Percentiles rank a stretch among this genome's conserved stretches.
Evolutionary conservation across 1,140 invertebrate species (phyloP).

Genomic region (Agrypnia vestita): DNA sequence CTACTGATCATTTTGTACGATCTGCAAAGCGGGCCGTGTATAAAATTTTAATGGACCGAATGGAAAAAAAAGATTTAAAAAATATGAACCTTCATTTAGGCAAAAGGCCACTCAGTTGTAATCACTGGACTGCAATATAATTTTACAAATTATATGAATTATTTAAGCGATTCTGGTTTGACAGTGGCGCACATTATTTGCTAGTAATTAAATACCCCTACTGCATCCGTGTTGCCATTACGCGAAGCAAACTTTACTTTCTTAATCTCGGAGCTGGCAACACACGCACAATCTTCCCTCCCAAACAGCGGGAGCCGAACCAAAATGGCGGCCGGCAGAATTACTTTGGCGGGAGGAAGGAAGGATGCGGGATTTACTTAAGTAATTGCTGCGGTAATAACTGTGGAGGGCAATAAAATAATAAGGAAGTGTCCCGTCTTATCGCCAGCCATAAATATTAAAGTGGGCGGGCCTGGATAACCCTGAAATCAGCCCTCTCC

Average conservation of each 20-base stretch:
- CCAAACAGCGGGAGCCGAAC: constrained; percentile 47
- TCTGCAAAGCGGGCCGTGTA: too few relatives aligned
- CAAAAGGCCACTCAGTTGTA: too few relatives aligned
- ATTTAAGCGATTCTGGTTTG: too few relatives aligned
- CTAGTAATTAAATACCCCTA: background rate
- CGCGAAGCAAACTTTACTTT: constrained; percentile 13
- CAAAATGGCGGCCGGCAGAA: constrained; percentile 56
- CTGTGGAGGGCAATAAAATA: constrained; percentile 65
- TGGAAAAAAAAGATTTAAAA: too few relatives aligned
- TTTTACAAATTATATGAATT: too few relatives aligned
- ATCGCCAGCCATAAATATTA: constrained; percentile 53
- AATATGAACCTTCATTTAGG: too few relatives aligned
- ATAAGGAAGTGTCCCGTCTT: constrained; percentile 59
- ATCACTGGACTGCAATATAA: too few relatives aligned
- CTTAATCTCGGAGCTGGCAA: constrained; percentile 31
- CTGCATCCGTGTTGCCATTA: background rate
- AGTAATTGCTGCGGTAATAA: constrained; percentile 74
- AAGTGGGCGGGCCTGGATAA: constrained; percentile 19
- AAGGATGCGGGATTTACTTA: constrained; percentile 75
- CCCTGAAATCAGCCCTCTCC: background rate
- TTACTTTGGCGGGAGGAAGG: constrained; percentile 62
- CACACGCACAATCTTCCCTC: constrained; percentile 37
- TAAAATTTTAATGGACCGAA: too few relatives aligned
- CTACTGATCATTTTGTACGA: too few relatives aligned
- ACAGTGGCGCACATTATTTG: background rate